A percentile compares a stretch with the other conserved stretches of the same genome.
Conservation (phyloP, 2,888 invertebrate species). For the Parnassius glacialis region DNA sequence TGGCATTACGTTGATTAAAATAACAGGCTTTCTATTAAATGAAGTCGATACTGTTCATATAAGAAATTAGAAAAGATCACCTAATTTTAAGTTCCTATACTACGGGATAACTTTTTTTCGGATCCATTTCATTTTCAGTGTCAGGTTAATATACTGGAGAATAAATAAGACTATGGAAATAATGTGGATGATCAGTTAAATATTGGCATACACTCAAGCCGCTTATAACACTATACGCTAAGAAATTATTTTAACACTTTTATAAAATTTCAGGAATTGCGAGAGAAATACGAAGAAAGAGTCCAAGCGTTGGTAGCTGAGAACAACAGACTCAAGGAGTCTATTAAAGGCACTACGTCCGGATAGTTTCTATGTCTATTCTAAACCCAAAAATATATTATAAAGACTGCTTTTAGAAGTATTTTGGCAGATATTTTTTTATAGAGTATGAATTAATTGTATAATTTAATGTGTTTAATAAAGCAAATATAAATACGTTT, state of each 20-base stretch:
- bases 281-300: constrained; percentile 85
- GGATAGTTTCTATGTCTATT: constrained; percentile 1
- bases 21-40: no score
- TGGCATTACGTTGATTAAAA: no score
- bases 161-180: no score
- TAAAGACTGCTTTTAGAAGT: background rate
- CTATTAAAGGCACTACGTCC: constrained; percentile 12
- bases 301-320: constrained; percentile 79
- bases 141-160: no score
- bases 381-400: background rate
- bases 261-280: constrained; percentile 75
- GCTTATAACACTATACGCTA: no score
- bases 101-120: no score
- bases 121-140: no score
- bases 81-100: no score
- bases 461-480: background rate
- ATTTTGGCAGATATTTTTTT: background rate
- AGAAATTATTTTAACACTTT: background rate
- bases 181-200: no score
- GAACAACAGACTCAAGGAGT: constrained; percentile 65
- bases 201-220: no score
- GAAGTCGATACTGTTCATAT: no score
- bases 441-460: constrained; percentile 1
- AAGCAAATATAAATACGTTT: background rate
- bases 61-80: no score